Evolutionary conservation across 2,797 vertebrate genomes (phyloP), one percentile per base, ranked within the genome.

Genomic region (Eurystomus glaucurus): DNA sequence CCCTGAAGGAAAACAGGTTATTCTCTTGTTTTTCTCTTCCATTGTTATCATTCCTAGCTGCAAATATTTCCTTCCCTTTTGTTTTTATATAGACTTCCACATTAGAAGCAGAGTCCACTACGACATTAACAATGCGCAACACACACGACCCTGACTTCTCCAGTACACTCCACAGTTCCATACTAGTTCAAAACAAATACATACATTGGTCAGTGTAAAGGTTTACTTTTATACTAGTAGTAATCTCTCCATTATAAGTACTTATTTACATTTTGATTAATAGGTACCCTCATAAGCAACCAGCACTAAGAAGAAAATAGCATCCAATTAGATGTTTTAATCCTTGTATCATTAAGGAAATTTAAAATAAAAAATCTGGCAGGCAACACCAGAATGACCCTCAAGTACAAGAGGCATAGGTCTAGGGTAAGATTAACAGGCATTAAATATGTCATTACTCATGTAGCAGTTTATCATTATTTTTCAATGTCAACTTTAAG

Each of bases 401-500:
- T 84, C 50, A 91, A 96, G 70, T 48, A 70, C 20, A 82, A 43
- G 78, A 65, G 51, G 81, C 43, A 66, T 22, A 28, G 82, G 75
- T n/a, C 68, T 57, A 77, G 28, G 61, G 62, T 79, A 95, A 96
- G 91, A 96, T 84, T 86, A 95, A 48, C 58, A 78, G 92, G 74
- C 90, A 94, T 72, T 93, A 96, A 95, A 93, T 61, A 80, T 18
- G 68, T 84, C 92, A 97, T 97, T 95, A 94, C 94, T 94, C 82
- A 94, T 52, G 51, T 74, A 95, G 88, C 82, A 94, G 93, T 97
- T 97, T 78, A 97, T 97, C 93, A 96, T 86, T 92, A 94, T 90
- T 88, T 96, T 97, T 97, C 88, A 93, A 39, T 16, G 70, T 5
- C 97, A 96, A 71, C 90, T 95, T 97, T 96, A 97, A 98, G 93